These are phyloP conservation scores for Pachyrhynchus sulphureomaculatus DNA, from an alignment of 1,140 invertebrate species.

Conservation along the genomic window DNA sequence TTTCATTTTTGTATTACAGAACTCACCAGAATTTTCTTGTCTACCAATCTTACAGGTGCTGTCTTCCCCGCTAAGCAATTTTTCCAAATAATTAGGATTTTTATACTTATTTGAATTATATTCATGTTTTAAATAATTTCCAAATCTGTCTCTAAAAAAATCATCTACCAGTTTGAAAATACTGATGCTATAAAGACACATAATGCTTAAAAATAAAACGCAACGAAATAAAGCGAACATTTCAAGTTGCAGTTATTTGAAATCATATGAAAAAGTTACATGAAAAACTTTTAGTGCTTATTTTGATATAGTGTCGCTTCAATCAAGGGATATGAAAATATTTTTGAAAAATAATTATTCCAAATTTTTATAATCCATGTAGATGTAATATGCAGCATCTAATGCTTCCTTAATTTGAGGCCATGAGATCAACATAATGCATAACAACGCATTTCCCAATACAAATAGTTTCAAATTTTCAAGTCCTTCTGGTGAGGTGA, in stretches of 20 bases:
- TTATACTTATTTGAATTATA: too few relatives aligned
- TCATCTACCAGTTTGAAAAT: slow-evolving; percentile 57
- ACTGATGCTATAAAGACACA: slow-evolving; percentile 56
- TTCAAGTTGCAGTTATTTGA: too few relatives aligned
- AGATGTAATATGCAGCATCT: slow-evolving; percentile 50
- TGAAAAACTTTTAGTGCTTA: too few relatives aligned
- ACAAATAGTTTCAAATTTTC: slow-evolving; percentile 63
- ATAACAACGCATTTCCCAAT: slow-evolving; percentile 57
- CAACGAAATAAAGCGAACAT: slow-evolving; percentile 53
- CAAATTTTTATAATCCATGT: slow-evolving; percentile 41
- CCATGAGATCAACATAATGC: slow-evolving; percentile 59
- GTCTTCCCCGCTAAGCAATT: too few relatives aligned
- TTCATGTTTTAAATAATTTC: slow-evolving; percentile 46
- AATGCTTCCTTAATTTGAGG: slow-evolving; percentile 55
- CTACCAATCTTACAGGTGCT: too few relatives aligned
- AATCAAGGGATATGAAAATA: too few relatives aligned
- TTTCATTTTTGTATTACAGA: too few relatives aligned
- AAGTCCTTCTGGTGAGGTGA: slow-evolving; percentile 56
- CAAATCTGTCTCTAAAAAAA: slow-evolving; percentile 57
- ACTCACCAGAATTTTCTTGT: too few relatives aligned
- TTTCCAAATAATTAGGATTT: too few relatives aligned
- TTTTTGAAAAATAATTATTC: slow-evolving; percentile 12
- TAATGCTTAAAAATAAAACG: slow-evolving; percentile 52
- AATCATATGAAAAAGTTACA: too few relatives aligned
- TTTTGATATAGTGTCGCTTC: too few relatives aligned